Base-by-base conservation (phyloP, 2,888 invertebrate species). In the Tenthredo livida region DNA sequence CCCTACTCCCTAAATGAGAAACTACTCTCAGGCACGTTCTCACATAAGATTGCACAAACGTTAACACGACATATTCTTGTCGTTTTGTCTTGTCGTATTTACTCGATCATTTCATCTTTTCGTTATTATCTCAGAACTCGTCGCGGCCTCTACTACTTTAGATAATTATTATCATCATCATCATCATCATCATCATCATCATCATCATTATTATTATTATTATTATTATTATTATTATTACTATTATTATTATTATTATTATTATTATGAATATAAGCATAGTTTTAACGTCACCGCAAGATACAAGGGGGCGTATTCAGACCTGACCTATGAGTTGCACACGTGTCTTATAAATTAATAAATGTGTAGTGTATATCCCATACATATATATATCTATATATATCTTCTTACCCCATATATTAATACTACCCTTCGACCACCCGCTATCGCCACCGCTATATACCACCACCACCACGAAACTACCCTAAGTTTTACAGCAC, bases 351-450 rank as follows among this genome's bases (percentile, higher is more conserved):
- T 47, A 15, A 47, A 17, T 25, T 37, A 25, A 17, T 43, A 37
- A 21, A 75, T 33, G 25, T 86, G 72, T 77, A 85, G 72, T 78
- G 84, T 86, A 72, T 47, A 77, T 43, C 61, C 61, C 12, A 61
- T 5, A 33, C 2, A 29, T 29, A 33, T 33, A 33, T 33, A 33
- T 33, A 33, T 33, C 2, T 33, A 33, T 4, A 33, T 33, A 33
- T 33, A 2, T 21, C 21, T 61, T n/a, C 10, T 21, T 61, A 61
- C 77, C 83, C 33, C 85, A 67, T 86, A 29, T 21, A 72, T 47
- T 84, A 84, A 84, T 86, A 86, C 84, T 86, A 85, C 85, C 87
- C 83, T 85, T 84, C 50, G 50, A 54, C 78, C 82, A 67, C 86
- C 84, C 85, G 85, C 85, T 40, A 40, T 72, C 72, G 72, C 40